A percentile compares a stretch with the other conserved stretches of the same genome.
Evolutionary conservation across 2,888 invertebrate genomes (phyloP).

Genomic region (Myopa testacea): DNA sequence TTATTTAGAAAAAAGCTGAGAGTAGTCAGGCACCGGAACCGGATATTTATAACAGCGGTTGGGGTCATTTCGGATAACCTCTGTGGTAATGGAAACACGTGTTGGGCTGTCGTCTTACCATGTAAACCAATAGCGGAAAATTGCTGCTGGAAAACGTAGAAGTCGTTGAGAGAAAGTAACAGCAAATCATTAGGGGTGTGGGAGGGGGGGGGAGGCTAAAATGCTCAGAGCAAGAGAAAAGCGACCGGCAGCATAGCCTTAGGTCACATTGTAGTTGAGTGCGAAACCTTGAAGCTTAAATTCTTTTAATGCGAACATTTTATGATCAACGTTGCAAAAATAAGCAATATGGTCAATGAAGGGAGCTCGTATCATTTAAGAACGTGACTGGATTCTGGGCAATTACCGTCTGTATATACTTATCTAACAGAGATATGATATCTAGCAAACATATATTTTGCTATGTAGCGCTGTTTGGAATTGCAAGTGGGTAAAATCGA

Average conservation of each 20-base stretch:
- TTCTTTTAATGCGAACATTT: background rate
- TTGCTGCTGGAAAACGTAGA: background rate
- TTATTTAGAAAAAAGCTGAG: background rate
- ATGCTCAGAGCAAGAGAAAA: background rate
- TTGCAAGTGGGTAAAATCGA: too few species aligned
- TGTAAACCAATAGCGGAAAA: conserved; percentile 31
- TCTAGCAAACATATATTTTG: too few species aligned
- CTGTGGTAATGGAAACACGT: conserved; percentile 33
- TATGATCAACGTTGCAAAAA: background rate
- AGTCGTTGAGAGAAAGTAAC: background rate
- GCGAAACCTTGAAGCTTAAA: background rate
- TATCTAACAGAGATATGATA: too few species aligned
- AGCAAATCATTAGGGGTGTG: background rate
- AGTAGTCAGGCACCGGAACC: conserved; percentile 13
- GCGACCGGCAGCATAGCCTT: too few species aligned
- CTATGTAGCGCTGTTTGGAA: too few species aligned
- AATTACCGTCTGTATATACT: too few species aligned
- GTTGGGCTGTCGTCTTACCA: conserved; percentile 10
- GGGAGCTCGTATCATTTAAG: too few species aligned
- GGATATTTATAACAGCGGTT: conserved; percentile 19
- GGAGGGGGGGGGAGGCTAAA: background rate
- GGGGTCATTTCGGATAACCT: conserved; percentile 24
- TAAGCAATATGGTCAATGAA: too few species aligned
- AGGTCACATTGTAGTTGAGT: background rate
- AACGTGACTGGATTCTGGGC: too few species aligned